Base-by-base conservation (phyloP, 2,888 invertebrate species). In the Penaeus monodon region DNA sequence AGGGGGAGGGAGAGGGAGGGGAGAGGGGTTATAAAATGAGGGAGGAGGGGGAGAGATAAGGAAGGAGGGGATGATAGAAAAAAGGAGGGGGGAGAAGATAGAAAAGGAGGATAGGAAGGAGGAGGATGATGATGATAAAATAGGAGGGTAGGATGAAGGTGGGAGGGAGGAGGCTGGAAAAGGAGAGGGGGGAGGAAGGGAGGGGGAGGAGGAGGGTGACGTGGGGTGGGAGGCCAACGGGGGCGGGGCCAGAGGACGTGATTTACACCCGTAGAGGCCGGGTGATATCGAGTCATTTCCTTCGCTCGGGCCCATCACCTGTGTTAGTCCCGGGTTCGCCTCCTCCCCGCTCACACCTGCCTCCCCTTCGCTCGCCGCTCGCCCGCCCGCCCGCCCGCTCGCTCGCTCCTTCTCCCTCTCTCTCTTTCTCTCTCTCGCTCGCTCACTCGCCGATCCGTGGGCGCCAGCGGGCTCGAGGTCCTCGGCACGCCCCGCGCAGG, bases 221-320 rank as follows among this genome's bases (percentile, higher is more conserved):
- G 44, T 44, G 10, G 24, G 57, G 70, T 20, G 27, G 29, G 57
- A 49, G n/a, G 78, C 24, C 22, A n/a, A n/a, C 12, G 63, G n/a
- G 73, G 70, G 84, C 79, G 79, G 27, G 68, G 79, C 68, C 63
- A 63, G 27, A 29, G 63, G 79, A 79, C 79, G 84, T 85, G 84
- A 85, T 85, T 85, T 79, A 85, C 73, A 73, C 64, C 57, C 33
- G 24, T 33, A 63, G 70, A 38, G 68, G n/a, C 29, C n/a, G 33
- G 84, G 64, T 78, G 84, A 84, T 84, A 84, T 84, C 84, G 77
- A 84, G 78, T 77, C 57, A 84, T 84, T 84, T 84, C 78, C 84
- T 66, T 38, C n/a, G 74, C 29, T 29, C 74, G 33, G 14, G 20
- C 22, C 29, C 74, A 74, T 74, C 33, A 74, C 29, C 57, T 57